Evolutionary conservation across 1,140 invertebrate genomes (phyloP), one percentile per base, ranked within the genome.

Genomic region (Pararge aegeria): DNA sequence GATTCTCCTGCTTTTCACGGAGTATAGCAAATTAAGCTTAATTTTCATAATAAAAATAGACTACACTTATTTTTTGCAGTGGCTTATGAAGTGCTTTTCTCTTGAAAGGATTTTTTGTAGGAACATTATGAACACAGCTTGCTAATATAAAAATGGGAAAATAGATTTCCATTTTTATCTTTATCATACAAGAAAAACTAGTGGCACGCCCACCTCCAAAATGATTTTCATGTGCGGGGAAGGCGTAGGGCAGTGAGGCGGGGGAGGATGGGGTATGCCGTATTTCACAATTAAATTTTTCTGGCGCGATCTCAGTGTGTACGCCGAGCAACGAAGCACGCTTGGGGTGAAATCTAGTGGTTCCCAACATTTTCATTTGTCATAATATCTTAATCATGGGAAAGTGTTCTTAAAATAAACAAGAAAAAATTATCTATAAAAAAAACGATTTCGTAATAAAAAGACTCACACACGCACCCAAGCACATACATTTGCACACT

Each of bases 261-360:
- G 37, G 54, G 60, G 50, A 66, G 52, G 55, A 46, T 54, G 56
- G 70, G 70, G 64, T 72, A 64, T n/a, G n/a, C 77, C 81, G 81
- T 83, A 82, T 87, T 87, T 87, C 81, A 83, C 83, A 87, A 87
- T 87, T 87, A 87, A 84, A 84, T 87, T 87, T 87, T 87, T 87
- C 81, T 80, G 83, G 76, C 77, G 78, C 80, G 78, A 87, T 87
- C 77, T 77, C 80, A 76, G 75, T 78, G 74, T 80, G 76, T 79
- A 79, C 75, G 78, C 72, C 66, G 68, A 84, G 77, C 75, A 61
- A 76, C 77, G 75, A 75, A 74, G 69, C 78, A 73, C 74, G 70
- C 73, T 72, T 75, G 75, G 78, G 83, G 76, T 68, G 78, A 52
- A 52, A 48, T 40, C 37, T 59, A 67, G 57, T 13, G 70, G 3